Evolutionary conservation across 2,113 vertebrate genomes (phyloP).

Genomic region (Amphilophus citrinellus): DNA sequence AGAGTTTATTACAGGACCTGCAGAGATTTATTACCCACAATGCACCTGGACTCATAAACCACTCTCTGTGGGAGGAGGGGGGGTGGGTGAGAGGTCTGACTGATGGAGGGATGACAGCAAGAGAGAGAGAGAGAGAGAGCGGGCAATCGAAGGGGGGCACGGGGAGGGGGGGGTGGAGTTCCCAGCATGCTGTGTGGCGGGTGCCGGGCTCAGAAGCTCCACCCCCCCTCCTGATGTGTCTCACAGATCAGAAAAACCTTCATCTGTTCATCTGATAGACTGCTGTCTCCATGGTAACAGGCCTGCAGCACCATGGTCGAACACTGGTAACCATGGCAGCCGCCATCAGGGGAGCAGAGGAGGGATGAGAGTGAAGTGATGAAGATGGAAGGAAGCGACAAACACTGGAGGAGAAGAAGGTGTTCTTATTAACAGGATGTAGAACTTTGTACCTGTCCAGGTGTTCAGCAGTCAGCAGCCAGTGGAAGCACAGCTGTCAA

Average conservation of each 20-base stretch:
- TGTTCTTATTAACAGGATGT: neutral
- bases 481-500: neutral
- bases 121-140: neutral
- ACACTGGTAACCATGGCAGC: constrained; percentile 41
- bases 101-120: constrained; percentile 37
- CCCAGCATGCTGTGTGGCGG: constrained; percentile 36
- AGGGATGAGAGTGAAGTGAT: neutral
- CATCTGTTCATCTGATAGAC: constrained; percentile 41
- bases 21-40: constrained; percentile 71
- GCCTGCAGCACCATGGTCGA: constrained; percentile 14
- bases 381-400: neutral
- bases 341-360: neutral
- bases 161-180: neutral
- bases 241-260: constrained; percentile 39
- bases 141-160: neutral
- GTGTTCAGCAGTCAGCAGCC: neutral
- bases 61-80: constrained; percentile 46
- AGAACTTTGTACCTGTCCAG: neutral
- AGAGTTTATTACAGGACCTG: constrained; percentile 68
- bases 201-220: constrained; percentile 34
- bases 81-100: constrained; percentile 8
- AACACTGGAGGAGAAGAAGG: neutral
- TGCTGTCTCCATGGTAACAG: constrained; percentile 38
- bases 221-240: constrained; percentile 22
- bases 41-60: constrained; percentile 60